phyloP scores from a whole-genome alignment of 1,140 invertebrate species.

The Rhynchophorus ferrugineus region DNA sequence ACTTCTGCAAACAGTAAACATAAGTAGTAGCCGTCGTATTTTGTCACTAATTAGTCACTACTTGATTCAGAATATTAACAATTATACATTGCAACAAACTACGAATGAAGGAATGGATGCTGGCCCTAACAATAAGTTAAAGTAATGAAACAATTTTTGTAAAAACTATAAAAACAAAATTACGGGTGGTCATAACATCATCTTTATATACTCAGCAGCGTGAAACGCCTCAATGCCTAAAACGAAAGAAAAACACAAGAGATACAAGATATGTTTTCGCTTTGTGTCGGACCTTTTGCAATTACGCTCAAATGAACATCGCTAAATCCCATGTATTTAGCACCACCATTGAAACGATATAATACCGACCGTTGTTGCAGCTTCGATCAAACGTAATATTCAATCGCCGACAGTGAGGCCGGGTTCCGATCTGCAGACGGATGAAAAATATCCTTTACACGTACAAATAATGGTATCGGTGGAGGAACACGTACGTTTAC shows the following conservation, averaged over 20 bases:
- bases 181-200: too few species aligned
- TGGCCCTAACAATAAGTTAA: too few species aligned
- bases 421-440: neutral
- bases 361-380: neutral
- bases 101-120: too few species aligned
- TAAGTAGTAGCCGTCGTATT: too few species aligned
- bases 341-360: neutral
- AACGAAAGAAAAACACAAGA: neutral
- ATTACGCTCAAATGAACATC: conserved; percentile 6
- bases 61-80: too few species aligned
- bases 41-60: too few species aligned
- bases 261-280: neutral
- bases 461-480: neutral
- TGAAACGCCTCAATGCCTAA: too few species aligned
- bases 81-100: too few species aligned
- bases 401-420: neutral
- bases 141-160: too few species aligned
- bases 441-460: conserved; percentile 10
- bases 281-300: neutral
- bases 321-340: conserved; percentile 2
- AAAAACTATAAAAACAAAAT: too few species aligned
- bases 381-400: neutral
- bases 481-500: neutral
- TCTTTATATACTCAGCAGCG: too few species aligned
- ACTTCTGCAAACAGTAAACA: too few species aligned